Percentiles rank a stretch among this genome's conserved stretches.
These are phyloP conservation scores for Anagrus nilaparvatae DNA, from an alignment of 1,140 invertebrate species.

Conservation along the genomic window DNA sequence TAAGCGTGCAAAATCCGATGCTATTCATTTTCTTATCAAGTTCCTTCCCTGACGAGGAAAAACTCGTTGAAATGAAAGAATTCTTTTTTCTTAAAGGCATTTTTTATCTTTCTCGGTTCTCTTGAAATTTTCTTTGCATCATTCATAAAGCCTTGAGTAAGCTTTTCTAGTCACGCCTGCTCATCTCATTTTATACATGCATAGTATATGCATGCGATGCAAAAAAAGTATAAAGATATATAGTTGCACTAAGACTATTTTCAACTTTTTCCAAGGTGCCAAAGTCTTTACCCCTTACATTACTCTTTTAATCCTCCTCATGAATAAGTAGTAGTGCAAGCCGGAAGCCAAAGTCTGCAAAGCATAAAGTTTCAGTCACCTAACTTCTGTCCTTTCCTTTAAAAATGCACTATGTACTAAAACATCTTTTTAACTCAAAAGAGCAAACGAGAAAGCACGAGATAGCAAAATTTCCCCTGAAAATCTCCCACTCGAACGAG, in stretches of 20 bases:
- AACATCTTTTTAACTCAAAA: no score
- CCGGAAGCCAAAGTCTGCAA: not conserved
- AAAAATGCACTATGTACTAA: no score
- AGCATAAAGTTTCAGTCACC: no score
- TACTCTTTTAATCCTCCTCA: conserved; percentile 27
- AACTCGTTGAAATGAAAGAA: conserved; percentile 7
- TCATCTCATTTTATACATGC: no score
- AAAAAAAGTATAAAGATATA: no score
- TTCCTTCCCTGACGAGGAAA: conserved; percentile 1
- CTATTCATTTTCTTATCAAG: conserved; percentile 12
- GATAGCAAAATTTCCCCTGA: conserved; percentile 37
- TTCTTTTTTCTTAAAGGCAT: no score
- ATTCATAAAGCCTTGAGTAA: conserved; percentile 11
- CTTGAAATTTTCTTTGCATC: not conserved
- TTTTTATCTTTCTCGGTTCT: no score
- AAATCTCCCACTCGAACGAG: conserved; percentile 7
- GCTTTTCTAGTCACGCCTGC: conserved; percentile 24
- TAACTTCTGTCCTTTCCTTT: no score
- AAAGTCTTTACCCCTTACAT: conserved; percentile 14
- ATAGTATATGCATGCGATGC: no score
- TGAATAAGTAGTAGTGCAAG: conserved; percentile 22
- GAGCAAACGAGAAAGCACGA: no score
- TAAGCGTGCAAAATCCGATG: not conserved
- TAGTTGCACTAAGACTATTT: no score
- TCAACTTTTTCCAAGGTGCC: conserved; percentile 21